A percentile compares a stretch with the other conserved stretches of the same genome.
These are phyloP conservation scores for Schizopygopsis malacanthus DNA, from an alignment of 2,797 vertebrate genomes.

Conservation along the genomic window DNA sequence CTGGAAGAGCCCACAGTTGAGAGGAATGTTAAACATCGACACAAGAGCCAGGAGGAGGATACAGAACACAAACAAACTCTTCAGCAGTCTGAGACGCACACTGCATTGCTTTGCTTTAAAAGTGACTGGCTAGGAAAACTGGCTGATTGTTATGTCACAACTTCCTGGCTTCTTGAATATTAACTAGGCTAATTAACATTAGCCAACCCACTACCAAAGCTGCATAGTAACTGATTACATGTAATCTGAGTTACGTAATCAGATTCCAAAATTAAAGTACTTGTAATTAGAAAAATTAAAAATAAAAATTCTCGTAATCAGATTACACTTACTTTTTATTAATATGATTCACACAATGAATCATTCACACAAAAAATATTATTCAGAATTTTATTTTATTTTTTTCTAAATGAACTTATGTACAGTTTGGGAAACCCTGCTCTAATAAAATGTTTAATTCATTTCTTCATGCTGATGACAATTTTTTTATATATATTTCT, in stretches of 20 bases:
- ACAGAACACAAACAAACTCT: background rate
- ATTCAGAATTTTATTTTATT: no score
- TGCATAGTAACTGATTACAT: no score
- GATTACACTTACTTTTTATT: no score
- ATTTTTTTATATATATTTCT: no score
- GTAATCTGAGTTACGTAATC: background rate
- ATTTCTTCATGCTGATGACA: no score
- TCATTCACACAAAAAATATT: no score
- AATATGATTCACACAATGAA: no score
- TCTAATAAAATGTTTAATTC: no score
- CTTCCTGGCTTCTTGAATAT: background rate
- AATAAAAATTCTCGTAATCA: no score
- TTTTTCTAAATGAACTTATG: no score
- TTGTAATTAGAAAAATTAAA: no score
- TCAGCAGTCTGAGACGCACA: background rate
- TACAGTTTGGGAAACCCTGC: no score
- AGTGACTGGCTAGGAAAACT: background rate
- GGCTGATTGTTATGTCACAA: background rate
- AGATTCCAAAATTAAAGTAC: background rate
- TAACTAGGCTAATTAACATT: background rate
- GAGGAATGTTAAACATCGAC: conserved; percentile 31
- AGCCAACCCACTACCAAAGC: background rate
- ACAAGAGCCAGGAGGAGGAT: background rate
- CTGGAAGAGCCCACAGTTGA: conserved; percentile 5
- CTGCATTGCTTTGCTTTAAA: background rate